These are phyloP conservation scores for Peromyscus californicus DNA, from an alignment of 2,113 vertebrate species.

Conservation along the genomic window DNA sequence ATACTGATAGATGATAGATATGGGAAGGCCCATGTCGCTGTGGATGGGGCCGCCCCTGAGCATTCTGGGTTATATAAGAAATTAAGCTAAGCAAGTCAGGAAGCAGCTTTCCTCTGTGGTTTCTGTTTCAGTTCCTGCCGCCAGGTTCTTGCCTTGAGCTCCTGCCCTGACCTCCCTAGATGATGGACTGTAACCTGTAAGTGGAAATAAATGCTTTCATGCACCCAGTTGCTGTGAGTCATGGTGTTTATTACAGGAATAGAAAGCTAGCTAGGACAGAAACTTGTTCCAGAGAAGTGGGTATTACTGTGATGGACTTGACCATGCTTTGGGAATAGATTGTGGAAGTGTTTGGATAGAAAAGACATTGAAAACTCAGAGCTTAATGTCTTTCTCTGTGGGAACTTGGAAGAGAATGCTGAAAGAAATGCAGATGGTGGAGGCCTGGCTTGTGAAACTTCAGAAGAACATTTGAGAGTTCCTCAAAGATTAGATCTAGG, in stretches of 20 bases:
- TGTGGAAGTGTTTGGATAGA: neutral
- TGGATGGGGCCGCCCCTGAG: neutral
- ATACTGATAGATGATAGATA: neutral
- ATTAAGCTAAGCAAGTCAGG: neutral
- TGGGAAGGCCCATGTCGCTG: neutral
- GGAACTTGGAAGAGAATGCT: neutral
- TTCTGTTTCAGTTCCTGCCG: neutral
- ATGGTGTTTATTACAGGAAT: neutral
- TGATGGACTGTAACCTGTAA: neutral
- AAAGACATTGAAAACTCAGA: neutral
- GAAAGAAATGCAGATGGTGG: neutral
- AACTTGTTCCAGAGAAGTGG: neutral
- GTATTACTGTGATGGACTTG: neutral
- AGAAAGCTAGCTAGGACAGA: neutral
- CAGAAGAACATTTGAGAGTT: neutral
- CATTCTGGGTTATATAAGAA: neutral
- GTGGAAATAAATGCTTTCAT: neutral
- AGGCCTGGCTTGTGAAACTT: neutral
- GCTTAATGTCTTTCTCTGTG: neutral
- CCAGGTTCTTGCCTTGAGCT: neutral
- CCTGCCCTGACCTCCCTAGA: neutral
- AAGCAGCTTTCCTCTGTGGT: neutral
- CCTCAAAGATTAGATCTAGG: neutral
- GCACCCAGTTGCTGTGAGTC: neutral
- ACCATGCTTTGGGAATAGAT: neutral